A percentile compares a stretch with the other conserved stretches of the same genome.
These are phyloP conservation scores for Anhinga rufa DNA, from an alignment of 2,113 vertebrate species.

Conservation along the genomic window DNA sequence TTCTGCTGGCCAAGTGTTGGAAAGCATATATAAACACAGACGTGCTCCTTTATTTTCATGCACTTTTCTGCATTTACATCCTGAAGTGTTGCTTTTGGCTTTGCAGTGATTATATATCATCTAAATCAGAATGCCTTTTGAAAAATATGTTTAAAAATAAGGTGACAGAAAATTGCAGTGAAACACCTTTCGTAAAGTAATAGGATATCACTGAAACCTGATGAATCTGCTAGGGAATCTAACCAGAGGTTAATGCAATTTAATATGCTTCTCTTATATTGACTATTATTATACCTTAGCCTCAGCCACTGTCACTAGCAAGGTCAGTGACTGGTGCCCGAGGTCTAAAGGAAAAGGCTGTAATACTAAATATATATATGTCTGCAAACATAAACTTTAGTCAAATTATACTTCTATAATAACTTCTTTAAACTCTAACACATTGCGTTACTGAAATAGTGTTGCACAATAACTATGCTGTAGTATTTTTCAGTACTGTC, in stretches of 20 bases:
- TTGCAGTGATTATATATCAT: neutral
- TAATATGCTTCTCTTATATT: neutral
- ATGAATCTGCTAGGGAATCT: neutral
- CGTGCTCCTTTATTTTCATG: neutral
- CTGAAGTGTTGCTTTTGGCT: neutral
- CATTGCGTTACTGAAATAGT: conserved; percentile 18
- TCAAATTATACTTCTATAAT: conserved; percentile 14
- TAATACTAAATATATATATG: neutral
- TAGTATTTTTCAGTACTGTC: conserved; percentile 19
- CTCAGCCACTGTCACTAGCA: neutral
- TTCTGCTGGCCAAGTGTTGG: neutral
- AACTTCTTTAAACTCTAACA: conserved; percentile 31
- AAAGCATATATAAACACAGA: neutral
- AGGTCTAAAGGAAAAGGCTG: neutral
- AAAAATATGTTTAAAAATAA: conserved; percentile 8
- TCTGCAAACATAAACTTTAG: conserved; percentile 1
- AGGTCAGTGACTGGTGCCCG: neutral
- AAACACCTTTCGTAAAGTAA: neutral
- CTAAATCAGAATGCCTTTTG: neutral
- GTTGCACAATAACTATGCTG: neutral
- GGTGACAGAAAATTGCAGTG: neutral
- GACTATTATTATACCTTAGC: neutral
- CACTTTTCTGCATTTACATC: neutral
- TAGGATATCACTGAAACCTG: neutral
- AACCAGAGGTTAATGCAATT: neutral